Percentiles rank a stretch among this genome's conserved stretches.
These are phyloP conservation scores for Drosophila cardini DNA, from an alignment of 1,140 invertebrate genomes.

Conservation along the genomic window DNA sequence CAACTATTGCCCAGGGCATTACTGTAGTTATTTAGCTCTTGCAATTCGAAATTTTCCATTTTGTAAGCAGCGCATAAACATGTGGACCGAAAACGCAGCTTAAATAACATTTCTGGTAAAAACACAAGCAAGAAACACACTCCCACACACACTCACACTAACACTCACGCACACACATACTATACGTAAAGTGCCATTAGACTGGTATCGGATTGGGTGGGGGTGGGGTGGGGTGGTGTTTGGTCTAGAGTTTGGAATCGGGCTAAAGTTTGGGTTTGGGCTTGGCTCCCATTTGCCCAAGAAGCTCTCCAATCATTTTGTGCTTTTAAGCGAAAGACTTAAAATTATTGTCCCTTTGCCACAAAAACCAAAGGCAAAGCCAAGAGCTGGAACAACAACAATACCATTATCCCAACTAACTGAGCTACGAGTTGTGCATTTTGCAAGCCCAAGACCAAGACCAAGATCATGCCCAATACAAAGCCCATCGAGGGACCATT, in stretches of 20 bases:
- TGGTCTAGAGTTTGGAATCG: no score
- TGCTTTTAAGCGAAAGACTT: slow-evolving; percentile 73
- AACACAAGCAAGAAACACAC: slow-evolving; percentile 30
- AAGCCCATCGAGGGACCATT: slow-evolving; percentile 54
- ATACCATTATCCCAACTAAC: slow-evolving; percentile 62
- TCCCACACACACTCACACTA: slow-evolving; percentile 11
- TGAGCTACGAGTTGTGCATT: slow-evolving; percentile 61
- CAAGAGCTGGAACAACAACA: slow-evolving; percentile 30
- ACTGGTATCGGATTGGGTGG: slow-evolving; percentile 33
- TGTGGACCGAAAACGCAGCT: slow-evolving; percentile 45
- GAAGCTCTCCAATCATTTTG: slow-evolving; percentile 62
- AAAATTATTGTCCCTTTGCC: slow-evolving; percentile 70
- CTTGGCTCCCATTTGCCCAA: background rate
- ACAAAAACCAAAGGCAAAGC: slow-evolving; percentile 34
- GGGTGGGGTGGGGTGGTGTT: no score
- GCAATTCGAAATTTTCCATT: slow-evolving; percentile 54
- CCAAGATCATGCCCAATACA: no score
- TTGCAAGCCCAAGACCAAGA: slow-evolving; percentile 39
- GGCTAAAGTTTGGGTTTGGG: no score
- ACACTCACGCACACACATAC: no score
- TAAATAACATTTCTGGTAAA: slow-evolving; percentile 32
- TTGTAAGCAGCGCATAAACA: slow-evolving; percentile 51
- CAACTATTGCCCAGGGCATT: slow-evolving; percentile 47
- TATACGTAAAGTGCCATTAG: slow-evolving; percentile 67
- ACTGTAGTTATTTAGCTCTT: slow-evolving; percentile 59